Conservation (phyloP, 1,140 invertebrate species). For the Heterodera carotae region DNA sequence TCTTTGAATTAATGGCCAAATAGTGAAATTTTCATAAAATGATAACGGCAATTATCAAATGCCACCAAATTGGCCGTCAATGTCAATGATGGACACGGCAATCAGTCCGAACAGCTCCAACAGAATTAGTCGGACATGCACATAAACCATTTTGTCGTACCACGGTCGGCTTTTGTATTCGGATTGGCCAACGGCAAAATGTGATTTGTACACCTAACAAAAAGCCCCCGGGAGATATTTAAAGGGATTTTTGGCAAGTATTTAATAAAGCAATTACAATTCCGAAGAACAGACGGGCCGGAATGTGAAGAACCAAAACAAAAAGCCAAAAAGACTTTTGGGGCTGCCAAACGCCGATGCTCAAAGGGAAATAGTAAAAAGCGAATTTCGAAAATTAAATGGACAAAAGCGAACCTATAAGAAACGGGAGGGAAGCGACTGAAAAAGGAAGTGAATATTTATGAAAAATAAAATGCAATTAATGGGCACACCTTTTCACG, state of each 20-base stretch:
- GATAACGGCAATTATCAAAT: too few relatives aligned
- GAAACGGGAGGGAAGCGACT: conserved; percentile 59
- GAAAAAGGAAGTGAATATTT: conserved; percentile 30
- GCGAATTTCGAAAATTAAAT: conserved; percentile 1
- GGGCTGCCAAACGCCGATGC: conserved; percentile 63
- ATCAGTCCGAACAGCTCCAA: conserved; percentile 55
- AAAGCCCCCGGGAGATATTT: conserved; percentile 10
- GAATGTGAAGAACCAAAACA: conserved; percentile 57
- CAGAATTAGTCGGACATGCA: conserved; percentile 54
- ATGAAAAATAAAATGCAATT: neutral
- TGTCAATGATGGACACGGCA: conserved; percentile 58
- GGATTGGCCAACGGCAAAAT: conserved; percentile 51
- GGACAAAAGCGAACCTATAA: conserved; percentile 33
- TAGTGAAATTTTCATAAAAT: too few relatives aligned
- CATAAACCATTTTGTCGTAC: conserved; percentile 48
- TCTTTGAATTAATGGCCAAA: conserved; percentile 43
- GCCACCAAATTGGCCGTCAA: conserved; percentile 53
- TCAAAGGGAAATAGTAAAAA: neutral
- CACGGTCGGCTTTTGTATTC: conserved; percentile 49
- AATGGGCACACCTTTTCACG: conserved; percentile 52
- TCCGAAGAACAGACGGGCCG: conserved; percentile 53
- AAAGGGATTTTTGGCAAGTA: neutral
- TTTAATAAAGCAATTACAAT: conserved; percentile 12
- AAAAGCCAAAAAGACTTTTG: conserved; percentile 62
- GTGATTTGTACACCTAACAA: conserved; percentile 55